Conservation (phyloP, 2,888 invertebrate genomes). For the Torymus auratus region DNA sequence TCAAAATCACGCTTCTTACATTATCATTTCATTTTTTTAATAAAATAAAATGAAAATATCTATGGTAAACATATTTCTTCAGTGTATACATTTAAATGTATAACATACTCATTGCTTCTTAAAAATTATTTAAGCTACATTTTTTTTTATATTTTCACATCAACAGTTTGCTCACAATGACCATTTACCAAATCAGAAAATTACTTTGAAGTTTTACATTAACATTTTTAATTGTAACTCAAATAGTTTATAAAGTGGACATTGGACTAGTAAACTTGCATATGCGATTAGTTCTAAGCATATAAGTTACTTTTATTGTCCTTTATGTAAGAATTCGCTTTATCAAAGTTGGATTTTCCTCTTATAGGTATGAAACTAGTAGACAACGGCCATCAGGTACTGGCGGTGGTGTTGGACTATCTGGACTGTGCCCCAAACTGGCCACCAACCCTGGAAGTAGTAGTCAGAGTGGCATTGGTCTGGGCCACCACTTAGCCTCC, state of each 20-base stretch:
- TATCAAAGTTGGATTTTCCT: background rate
- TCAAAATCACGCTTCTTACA: conserved; percentile 75
- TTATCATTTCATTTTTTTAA: conserved; percentile 62
- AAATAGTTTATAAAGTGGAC: background rate
- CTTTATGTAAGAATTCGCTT: background rate
- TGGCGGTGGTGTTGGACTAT: conserved; percentile 71
- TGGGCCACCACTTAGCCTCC: conserved; percentile 75
- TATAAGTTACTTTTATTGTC: background rate
- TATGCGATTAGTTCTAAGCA: background rate
- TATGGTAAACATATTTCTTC: conserved; percentile 12
- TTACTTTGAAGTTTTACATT: background rate
- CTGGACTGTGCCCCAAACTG: conserved; percentile 74
- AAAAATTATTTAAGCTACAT: background rate
- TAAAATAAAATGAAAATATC: conserved; percentile 19
- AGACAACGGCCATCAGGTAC: conserved; percentile 74
- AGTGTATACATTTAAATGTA: conserved; percentile 10
- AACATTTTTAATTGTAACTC: too few species aligned
- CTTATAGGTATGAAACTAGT: conserved; percentile 75
- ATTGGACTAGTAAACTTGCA: background rate
- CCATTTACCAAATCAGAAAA: background rate
- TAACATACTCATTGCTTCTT: background rate
- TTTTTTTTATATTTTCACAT: conserved; percentile 8
- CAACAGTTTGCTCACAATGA: background rate
- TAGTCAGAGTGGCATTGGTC: conserved; percentile 70
- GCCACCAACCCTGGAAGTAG: conserved; percentile 71